Base-by-base conservation (phyloP, 2,797 vertebrate genomes). In the Hipposideros larvatus region DNA sequence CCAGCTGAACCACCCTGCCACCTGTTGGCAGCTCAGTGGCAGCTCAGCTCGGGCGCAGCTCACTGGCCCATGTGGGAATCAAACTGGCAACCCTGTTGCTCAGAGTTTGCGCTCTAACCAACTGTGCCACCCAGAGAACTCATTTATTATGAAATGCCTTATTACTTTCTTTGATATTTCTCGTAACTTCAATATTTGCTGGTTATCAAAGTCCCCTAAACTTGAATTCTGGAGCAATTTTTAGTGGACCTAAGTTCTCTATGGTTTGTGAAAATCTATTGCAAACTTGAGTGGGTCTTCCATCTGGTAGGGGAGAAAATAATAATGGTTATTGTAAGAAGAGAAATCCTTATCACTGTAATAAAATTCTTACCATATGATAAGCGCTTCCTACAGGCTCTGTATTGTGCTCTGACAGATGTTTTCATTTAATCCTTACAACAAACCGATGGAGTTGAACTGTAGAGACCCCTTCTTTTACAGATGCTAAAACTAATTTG, bases 341-440 rank as follows among this genome's bases (percentile, higher is more conserved):
- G 24, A 83, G 59, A 75, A 83, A 48, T 24, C 48, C 31, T 53
- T 61, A 48, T 75, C 59, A 28, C 2, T 70, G 63, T 16, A 61
- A 43, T 70, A 13, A 41, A 43, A n/a, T n/a, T 34, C 7, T 41
- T 21, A 11, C 26, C 71, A 6, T 26, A 15, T 4, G 34, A 0
- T 15, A 61, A 68, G 7, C 3, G 28, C 65, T 71, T n/a, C 10
- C 75, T 28, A 5, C 26, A 14, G 14, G 22, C 7, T 2, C 0
- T 34, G 31, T 55, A 7, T 2, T 11, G 31, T 21, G 11, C 18
- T 3, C 28, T 2, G 46, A 26, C 14, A 3, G 4, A 15, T 7
- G 9, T n/a, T 79, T 63, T 71, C 15, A n/a, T 53, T 15, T 78
- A n/a, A 41, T 63, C 28, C 21, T 82, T 34, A 9, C 15, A 43